A percentile compares a stretch with the other conserved stretches of the same genome.
Evolutionary conservation across 2,113 vertebrate genomes (phyloP).

Genomic region (Oreotragus oreotragus): DNA sequence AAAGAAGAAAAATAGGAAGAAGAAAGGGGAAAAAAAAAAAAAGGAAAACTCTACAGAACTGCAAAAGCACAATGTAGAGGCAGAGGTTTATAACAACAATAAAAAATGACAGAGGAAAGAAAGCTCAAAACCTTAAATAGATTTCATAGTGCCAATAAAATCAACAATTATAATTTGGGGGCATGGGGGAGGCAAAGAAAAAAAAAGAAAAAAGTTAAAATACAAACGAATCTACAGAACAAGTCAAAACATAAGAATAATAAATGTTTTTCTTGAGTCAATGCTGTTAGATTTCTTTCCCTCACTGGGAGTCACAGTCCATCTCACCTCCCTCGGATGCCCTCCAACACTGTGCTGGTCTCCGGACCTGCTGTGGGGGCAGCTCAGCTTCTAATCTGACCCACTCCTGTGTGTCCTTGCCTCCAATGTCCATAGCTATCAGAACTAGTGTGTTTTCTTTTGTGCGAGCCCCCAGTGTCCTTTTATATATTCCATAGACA

Average conservation of each 20-base stretch:
- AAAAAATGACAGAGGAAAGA: neutral
- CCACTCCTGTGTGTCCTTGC: neutral
- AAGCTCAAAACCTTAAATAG: neutral
- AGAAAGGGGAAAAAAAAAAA: neutral
- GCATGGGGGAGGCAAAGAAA: accelerated
- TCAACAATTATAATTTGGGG: neutral
- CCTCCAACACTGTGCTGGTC: neutral
- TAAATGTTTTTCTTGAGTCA: neutral
- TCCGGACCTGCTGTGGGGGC: neutral
- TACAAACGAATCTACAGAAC: neutral
- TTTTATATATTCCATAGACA: neutral
- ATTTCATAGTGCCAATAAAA: neutral
- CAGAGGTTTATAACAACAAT: neutral
- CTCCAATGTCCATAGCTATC: neutral
- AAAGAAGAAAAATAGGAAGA: neutral
- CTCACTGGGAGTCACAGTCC: neutral
- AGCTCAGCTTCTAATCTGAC: neutral
- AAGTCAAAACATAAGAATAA: neutral
- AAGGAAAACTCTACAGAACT: neutral
- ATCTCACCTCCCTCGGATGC: neutral
- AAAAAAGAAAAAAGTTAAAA: neutral
- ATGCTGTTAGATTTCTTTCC: neutral
- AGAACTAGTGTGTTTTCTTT: neutral
- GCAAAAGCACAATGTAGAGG: neutral
- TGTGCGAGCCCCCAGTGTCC: neutral